Evolutionary conservation across 2,113 vertebrate species (phyloP).

Genomic region (Crypturellus undulatus): DNA sequence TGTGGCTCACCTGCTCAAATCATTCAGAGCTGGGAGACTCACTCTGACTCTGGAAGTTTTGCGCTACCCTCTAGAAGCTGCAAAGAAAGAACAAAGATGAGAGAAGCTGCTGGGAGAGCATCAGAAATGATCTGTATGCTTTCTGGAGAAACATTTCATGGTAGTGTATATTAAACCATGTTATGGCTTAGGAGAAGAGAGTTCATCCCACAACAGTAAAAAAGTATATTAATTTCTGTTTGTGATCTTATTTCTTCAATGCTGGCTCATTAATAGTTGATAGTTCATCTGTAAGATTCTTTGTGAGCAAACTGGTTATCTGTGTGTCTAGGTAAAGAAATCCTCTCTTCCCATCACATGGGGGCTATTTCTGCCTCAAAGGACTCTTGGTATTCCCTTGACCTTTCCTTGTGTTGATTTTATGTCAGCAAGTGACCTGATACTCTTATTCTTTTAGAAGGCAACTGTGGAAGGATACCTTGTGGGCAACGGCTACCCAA

Average conservation of each 20-base stretch:
- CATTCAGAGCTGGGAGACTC: too few species aligned
- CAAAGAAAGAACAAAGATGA: too few species aligned
- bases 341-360: background rate
- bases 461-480: too few species aligned
- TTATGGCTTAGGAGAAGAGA: background rate
- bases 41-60: background rate
- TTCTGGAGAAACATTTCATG: background rate
- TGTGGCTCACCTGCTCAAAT: background rate
- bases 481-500: too few species aligned
- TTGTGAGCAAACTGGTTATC: background rate
- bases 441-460: background rate
- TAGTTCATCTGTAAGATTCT: background rate
- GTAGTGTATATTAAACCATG: background rate
- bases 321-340: accelerated
- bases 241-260: background rate
- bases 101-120: background rate
- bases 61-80: background rate
- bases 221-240: background rate
- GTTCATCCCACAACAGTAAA: background rate
- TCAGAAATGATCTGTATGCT: background rate
- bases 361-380: background rate
- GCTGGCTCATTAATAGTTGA: background rate
- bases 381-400: background rate
- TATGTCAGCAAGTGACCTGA: background rate
- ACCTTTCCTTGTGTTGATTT: background rate